Evolutionary conservation across 2,113 vertebrate genomes (phyloP), one percentile per base, ranked within the genome.

Genomic region (Hassar affinis): DNA sequence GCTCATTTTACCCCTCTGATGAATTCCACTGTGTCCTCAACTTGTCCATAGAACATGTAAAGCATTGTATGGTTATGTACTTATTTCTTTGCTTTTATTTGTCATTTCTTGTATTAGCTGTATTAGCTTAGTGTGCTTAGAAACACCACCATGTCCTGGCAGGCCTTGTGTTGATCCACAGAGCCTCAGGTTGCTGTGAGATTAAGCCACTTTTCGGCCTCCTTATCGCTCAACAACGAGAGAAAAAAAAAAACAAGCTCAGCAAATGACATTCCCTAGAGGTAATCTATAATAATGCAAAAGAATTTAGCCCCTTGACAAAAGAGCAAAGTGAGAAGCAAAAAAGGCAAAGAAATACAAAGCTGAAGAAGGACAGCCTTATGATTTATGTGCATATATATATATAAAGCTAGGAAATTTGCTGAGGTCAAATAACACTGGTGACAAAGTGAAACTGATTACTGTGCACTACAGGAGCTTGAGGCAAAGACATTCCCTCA

Each of bases 121-220:
- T 77, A 68, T 81, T 84, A 74, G 22, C 74, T 85, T 49, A 64
- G 77, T 87, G 89, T 88, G 88, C 89, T 90, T 85, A 87, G 91
- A 91, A 93, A 90, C 87, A 88, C 87, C 87, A 87, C 87, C 87
- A 49, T 90, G 89, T 89, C 84, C 86, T 85, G 85, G 90, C 88
- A 86, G 88, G 89, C 79, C 76, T 86, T 81, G 80, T 91, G 93
- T 92, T 94, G 92, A 93, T 91, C 91, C 90, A 92, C 90, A 90
- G 92, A 89, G 85, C 90, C 80, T 85, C 54, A 88, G 92, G 93
- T 93, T 94, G 92, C 92, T 90, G 91, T 90, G 91, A 90, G 90
- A 94, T 93, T 93, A 93, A 93, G 90, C 91, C 86, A 90, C 90
- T 90, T 93, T 92, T 91, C 91, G 92, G 90, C 85, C 69, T 82